These are phyloP conservation scores for Chrysomallon squamiferum DNA, from an alignment of 1,140 invertebrate species.

Conservation along the genomic window DNA sequence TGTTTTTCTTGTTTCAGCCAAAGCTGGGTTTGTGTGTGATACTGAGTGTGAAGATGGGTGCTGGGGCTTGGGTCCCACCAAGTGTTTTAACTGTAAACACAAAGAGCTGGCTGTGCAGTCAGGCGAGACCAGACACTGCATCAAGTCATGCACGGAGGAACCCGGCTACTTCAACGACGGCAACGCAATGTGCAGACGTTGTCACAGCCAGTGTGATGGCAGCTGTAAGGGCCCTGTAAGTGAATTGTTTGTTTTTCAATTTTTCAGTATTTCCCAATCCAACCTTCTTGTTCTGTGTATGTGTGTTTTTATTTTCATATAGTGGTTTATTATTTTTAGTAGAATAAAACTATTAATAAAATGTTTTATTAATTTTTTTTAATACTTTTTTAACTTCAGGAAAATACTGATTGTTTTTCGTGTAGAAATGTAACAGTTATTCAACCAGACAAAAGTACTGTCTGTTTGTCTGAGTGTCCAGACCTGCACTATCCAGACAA, in stretches of 20 bases:
- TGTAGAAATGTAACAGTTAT: constrained; percentile 78
- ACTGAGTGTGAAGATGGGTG: constrained; percentile 87
- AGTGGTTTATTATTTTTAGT: too few relatives aligned
- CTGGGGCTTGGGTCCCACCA: constrained; percentile 89
- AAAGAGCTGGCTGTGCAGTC: constrained; percentile 78
- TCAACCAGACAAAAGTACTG: constrained; percentile 75
- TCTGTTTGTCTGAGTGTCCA: constrained; percentile 86
- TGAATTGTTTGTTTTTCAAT: too few relatives aligned
- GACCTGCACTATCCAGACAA: constrained; percentile 71
- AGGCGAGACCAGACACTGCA: constrained; percentile 63
- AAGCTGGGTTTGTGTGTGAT: constrained; percentile 81
- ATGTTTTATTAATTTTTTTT: too few relatives aligned
- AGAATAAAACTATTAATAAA: too few relatives aligned
- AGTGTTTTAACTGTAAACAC: constrained; percentile 88
- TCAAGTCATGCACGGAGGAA: constrained; percentile 30
- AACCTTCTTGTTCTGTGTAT: too few relatives aligned
- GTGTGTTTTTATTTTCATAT: too few relatives aligned
- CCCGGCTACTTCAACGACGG: constrained; percentile 81
- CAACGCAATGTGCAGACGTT: constrained; percentile 79
- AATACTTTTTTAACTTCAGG: too few relatives aligned
- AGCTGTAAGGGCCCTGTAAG: constrained; percentile 80
- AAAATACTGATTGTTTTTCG: constrained; percentile 80
- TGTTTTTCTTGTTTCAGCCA: constrained; percentile 70
- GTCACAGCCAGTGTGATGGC: constrained; percentile 85
- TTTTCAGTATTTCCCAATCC: too few relatives aligned